Evolutionary conservation across 1,140 invertebrate genomes (phyloP).

Genomic region (Acromyrmex charruanus): DNA sequence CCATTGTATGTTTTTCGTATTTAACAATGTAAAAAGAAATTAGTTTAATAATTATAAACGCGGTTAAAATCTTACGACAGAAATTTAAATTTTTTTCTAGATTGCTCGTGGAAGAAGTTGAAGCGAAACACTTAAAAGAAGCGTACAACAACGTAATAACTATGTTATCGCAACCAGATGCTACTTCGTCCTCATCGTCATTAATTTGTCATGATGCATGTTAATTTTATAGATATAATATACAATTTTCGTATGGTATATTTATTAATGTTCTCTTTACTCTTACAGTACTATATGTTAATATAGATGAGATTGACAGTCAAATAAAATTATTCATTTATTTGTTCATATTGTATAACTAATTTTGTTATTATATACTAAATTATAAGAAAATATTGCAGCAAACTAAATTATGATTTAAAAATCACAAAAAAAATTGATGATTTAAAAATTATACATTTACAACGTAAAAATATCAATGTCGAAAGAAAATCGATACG

Average conservation of each 20-base stretch:
- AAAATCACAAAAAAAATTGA: not conserved
- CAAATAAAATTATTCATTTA: slow-evolving; percentile 14
- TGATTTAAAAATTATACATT: not conserved
- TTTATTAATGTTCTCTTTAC: not conserved
- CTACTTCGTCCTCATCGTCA: not conserved
- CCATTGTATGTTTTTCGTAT: not conserved
- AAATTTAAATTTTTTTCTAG: slow-evolving; percentile 26
- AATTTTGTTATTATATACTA: not conserved
- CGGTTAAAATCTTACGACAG: not conserved
- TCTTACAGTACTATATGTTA: not conserved
- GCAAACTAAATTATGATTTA: not conserved
- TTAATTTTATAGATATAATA: slow-evolving; percentile 8
- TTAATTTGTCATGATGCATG: not conserved
- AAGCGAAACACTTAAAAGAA: slow-evolving; percentile 47
- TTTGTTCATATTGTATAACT: not conserved
- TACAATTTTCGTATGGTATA: not conserved
- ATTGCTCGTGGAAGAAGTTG: slow-evolving; percentile 47
- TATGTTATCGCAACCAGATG: slow-evolving; percentile 3
- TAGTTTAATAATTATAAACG: not conserved
- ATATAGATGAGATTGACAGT: not conserved
- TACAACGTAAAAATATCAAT: not conserved
- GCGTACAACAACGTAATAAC: slow-evolving; percentile 47
- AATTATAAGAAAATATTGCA: not conserved
- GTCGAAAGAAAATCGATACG: not conserved
- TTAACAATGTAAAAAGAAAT: not conserved